Base-by-base conservation (phyloP, 2,113 vertebrate species). In the Mastomys coucha region DNA sequence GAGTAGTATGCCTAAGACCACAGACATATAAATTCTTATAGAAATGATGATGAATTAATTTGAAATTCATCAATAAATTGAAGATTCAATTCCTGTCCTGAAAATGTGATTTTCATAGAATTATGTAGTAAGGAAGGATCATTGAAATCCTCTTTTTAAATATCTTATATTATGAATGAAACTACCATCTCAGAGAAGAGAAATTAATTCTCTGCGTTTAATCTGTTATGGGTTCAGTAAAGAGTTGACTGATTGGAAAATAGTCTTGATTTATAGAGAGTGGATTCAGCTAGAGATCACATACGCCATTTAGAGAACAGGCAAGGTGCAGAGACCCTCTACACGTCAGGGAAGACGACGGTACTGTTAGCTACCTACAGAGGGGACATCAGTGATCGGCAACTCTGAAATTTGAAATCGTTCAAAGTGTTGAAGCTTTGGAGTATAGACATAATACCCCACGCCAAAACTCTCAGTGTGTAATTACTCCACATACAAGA, bases 1-100 rank as follows among this genome's bases (percentile, higher is more conserved):
- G 16, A 36, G 69, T 88, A 88, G 28, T 45, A 80, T 11, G 33
- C 33, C 7, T 9, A 81, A 80, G 58, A 42, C 22, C 93, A 65
- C 67, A 73, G 77, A 0, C 9, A 87, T 45, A 76, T 70, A 49
- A 36, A 73, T 93, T 91, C 36, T 95, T 78, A 85, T n/a, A 88
- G 80, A 93, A 92, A 51, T 80, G 93, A 73, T 95, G 81, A 93
- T 92, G 56, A 78, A 20, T 63, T 93, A 58, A 91, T 19, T 92
- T 69, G 63, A 97, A 92, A 95, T 81, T 51, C 33, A 91, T 91
- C 70, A 69, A 76, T 70, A 88, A 88, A 36, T 16, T 11, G 28
- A 33, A 88, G 49, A 76, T 75, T 20, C 26, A 16, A 42, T 13
- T 51, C n/a, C 60, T 58, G 73, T 95, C 13, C 14, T 49, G 7